A percentile compares a stretch with the other conserved stretches of the same genome.
Conservation (phyloP, 2,797 vertebrate species). For the Potorous gilbertii region DNA sequence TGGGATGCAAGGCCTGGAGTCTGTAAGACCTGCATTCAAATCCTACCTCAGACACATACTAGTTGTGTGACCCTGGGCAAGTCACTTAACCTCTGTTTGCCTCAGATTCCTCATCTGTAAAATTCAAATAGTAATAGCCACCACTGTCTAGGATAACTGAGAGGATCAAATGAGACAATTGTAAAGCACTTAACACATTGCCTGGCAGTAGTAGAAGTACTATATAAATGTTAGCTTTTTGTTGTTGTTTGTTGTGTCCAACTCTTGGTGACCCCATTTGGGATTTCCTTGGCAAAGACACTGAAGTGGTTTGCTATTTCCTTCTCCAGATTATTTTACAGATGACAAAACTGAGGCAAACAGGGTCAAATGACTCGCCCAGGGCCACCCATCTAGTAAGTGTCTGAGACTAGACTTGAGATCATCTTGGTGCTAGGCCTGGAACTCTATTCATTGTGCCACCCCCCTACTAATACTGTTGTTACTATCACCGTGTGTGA, state of each 20-base stretch:
- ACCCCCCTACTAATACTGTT: background rate
- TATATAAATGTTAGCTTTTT: background rate
- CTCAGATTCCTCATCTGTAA: background rate
- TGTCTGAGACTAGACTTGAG: background rate
- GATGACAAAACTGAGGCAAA: background rate
- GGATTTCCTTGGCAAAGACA: background rate
- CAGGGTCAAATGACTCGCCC: background rate
- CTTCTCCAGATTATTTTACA: background rate
- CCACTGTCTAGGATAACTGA: background rate
- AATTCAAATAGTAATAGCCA: background rate
- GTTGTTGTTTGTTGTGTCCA: background rate
- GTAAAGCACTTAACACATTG: background rate
- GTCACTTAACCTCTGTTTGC: background rate
- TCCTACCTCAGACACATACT: background rate
- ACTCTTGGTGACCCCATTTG: background rate
- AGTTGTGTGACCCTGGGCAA: background rate
- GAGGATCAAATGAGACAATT: background rate
- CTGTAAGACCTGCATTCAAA: background rate
- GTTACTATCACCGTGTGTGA: background rate
- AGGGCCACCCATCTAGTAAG: background rate
- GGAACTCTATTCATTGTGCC: background rate
- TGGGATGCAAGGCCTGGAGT: background rate
- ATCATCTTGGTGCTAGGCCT: background rate
- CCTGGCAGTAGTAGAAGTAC: background rate
- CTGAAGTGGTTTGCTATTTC: background rate